Evolutionary conservation across 2,888 invertebrate species (phyloP), one percentile per base, ranked within the genome.

Genomic region (Choristoneura rosaceana): DNA sequence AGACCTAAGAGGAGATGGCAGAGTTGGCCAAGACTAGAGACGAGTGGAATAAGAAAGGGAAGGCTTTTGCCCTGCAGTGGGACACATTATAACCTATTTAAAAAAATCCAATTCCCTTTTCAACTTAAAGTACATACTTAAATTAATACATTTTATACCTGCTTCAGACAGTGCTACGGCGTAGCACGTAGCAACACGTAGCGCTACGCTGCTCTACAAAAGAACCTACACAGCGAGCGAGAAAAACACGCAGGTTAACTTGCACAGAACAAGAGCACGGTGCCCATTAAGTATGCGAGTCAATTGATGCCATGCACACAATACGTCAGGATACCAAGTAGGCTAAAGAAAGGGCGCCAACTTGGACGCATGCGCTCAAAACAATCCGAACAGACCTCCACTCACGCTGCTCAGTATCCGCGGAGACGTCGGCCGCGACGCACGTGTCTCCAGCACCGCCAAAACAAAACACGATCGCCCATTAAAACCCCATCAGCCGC

Each of bases 261-360:
- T 38, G 59, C 5, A 60, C 69, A 64, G 59, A 71, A 47, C 65
- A 66, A 64, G 65, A 43, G 58, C 60, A 68, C 59, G 70, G 70
- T 73, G 74, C 76, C 76, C 78, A 92, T 92, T 92, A 92, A 86
- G 85, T 85, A 88, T 88, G 87, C 86, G 86, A 92, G 88, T 91
- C 90, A 93, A 93, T 92, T 91, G 90, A 89, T 88, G 87, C 82
- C 83, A 81, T 81, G 84, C 85, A 89, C 84, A 91, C 89, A 90
- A 91, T 92, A 91, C 88, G 84, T 85, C 87, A 77, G 81, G 83
- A 84, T 84, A 82, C 82, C 79, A 82, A 85, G 86, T 86, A 84
- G 88, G 80, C 85, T 85, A 84, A 90, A 91, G 91, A 93, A 94
- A 94, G 89, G 92, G 93, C 93, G 93, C 91, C 89, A 93, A 93